Evolutionary conservation across 2,113 vertebrate genomes (phyloP).

Genomic region (Neodon shergylaensis): DNA sequence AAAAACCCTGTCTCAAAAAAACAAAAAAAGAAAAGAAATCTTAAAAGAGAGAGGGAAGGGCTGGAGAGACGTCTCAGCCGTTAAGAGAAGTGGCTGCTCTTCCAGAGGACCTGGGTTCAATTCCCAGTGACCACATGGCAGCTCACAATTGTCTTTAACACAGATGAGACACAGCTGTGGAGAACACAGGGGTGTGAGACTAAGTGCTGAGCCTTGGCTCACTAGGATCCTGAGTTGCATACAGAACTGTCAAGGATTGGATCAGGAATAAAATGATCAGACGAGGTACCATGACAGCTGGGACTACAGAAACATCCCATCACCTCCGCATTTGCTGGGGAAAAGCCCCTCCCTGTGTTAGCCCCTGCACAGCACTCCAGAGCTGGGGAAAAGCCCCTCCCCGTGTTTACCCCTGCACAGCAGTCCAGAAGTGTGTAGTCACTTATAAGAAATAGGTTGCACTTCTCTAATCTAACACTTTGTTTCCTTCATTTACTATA

Average conservation of each 20-base stretch:
- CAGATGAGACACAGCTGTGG: neutral
- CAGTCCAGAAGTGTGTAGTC: slow-evolving; percentile 49
- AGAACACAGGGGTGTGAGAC: neutral
- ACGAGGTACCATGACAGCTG: neutral
- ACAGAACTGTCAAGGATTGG: neutral
- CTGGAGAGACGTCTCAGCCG: too few relatives aligned
- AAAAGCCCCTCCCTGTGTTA: neutral
- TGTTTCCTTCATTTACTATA: neutral
- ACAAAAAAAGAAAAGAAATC: too few relatives aligned
- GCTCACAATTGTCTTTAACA: too few relatives aligned
- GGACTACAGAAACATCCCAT: neutral
- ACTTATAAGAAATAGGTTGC: slow-evolving; percentile 63
- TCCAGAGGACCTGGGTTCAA: too few relatives aligned
- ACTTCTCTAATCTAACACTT: slow-evolving; percentile 67
- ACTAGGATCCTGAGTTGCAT: neutral
- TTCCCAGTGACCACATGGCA: too few relatives aligned
- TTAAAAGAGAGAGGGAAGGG: too few relatives aligned
- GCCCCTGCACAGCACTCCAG: neutral
- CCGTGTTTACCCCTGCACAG: neutral
- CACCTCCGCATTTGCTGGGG: too few relatives aligned
- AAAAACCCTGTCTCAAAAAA: neutral
- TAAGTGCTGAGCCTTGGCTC: neutral
- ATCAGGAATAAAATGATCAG: neutral
- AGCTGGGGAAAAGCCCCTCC: too few relatives aligned
- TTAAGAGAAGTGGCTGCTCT: too few relatives aligned